A percentile compares a stretch with the other conserved stretches of the same genome.
Evolutionary conservation across 2,888 invertebrate genomes (phyloP).

Genomic region (Amblyjoppa proteus): DNA sequence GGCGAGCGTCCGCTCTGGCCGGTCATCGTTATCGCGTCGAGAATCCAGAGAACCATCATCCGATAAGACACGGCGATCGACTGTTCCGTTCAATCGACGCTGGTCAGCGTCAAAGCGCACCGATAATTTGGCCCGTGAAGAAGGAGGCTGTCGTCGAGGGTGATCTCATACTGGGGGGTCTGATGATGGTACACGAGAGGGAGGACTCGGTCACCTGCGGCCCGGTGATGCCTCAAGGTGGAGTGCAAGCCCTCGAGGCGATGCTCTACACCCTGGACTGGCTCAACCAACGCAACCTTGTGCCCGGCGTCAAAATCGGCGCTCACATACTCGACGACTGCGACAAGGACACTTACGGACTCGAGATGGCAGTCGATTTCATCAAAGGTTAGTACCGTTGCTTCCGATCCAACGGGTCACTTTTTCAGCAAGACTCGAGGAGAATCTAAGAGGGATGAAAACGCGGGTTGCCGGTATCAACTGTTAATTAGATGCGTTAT

Average conservation of each 20-base stretch:
- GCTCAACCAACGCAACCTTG: slow-evolving; percentile 89
- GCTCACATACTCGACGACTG: slow-evolving; percentile 97
- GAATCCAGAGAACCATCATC: slow-evolving; percentile 78
- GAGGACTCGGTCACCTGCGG: slow-evolving; percentile 96
- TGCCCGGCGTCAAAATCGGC: slow-evolving; percentile 93
- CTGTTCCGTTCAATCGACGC: slow-evolving; percentile 77
- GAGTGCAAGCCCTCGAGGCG: slow-evolving; percentile 94
- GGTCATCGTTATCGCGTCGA: slow-evolving; percentile 70
- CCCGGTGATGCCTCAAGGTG: slow-evolving; percentile 97
- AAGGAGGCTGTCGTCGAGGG: slow-evolving; percentile 95
- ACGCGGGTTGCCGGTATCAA: background rate
- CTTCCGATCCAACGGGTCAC: background rate
- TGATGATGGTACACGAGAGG: slow-evolving; percentile 98
- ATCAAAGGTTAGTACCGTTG: slow-evolving; percentile 92
- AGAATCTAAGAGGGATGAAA: background rate
- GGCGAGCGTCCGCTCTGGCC: background rate
- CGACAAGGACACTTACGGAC: slow-evolving; percentile 97
- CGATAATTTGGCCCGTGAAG: slow-evolving; percentile 91
- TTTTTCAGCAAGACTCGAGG: background rate
- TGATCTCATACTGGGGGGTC: slow-evolving; percentile 94
- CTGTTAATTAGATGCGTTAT: background rate
- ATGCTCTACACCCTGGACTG: slow-evolving; percentile 96
- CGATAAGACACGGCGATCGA: slow-evolving; percentile 78
- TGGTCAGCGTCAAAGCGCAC: slow-evolving; percentile 69
- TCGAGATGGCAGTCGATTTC: slow-evolving; percentile 98